Base-by-base conservation (phyloP, 30 jellyfish, hydroid and myxozoan genomes). In the Aurelia sp. region DNA sequence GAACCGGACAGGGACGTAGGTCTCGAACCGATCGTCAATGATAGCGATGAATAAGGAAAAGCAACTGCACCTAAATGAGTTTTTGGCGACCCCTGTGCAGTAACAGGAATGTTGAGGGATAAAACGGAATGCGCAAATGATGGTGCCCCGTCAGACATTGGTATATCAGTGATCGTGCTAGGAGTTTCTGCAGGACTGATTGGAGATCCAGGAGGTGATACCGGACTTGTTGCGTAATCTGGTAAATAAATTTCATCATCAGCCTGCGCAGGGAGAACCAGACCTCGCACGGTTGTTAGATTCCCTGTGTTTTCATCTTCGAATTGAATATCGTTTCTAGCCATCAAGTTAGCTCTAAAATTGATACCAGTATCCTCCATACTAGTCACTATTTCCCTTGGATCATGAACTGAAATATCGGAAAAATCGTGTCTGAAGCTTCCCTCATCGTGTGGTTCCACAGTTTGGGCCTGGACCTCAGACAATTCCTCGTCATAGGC, bases 121-220 rank as follows among this genome's bases (percentile, higher is more conserved):
- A 84, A 80, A 13, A 83, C 89, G 0, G 95, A 86, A 60, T 75
- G 89, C 21, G 95, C 62, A 38, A 44, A 75, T 0, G 88, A 68
- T 13, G 75, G 70, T 2, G 50, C 38, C 19, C 70, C 69, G 33
- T 74, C 90, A 4, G 91, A 50, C 35, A 71, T 16, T 8, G 66
- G 66, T 5, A 44, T n/a, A 12, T 74, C 87, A 30, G n/a, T 31
- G 35, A 27, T 59, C 15, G n/a, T n/a, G 21, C 68, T 58, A 15
- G 83, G 95, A n/a, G 75, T 31, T 21, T 62, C 88, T 10, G 63
- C 91, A 20, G 88, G 88, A 33, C 83, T 78, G 38, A 67, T 77
- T 2, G 98, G 98, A 22, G 98, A 93, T 30, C 89, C 91, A 13
- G 98, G 97, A 20, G 98, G 97, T 30, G 98, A 78, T n/a, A 93